Evolutionary conservation across 2,113 vertebrate species (phyloP).

Genomic region (Hippocampus zosterae): DNA sequence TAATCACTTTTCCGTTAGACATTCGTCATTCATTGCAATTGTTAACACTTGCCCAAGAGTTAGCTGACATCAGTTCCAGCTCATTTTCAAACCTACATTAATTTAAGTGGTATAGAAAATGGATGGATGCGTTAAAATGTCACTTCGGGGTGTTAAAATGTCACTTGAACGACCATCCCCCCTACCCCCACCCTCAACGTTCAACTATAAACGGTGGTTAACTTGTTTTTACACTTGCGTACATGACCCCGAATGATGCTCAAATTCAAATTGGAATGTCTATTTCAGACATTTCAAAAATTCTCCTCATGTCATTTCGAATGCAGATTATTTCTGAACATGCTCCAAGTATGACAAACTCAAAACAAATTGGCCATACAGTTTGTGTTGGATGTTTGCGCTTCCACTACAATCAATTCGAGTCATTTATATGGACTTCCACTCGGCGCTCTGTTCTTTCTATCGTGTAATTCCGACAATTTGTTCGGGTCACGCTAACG

Average conservation of each 20-base stretch:
- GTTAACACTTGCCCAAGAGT: not conserved
- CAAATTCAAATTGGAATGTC: no score
- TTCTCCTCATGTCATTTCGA: no score
- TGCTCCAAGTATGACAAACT: not conserved
- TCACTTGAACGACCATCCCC: no score
- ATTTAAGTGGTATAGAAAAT: not conserved
- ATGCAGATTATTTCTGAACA: not conserved
- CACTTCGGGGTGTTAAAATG: not conserved
- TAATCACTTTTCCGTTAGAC: no score
- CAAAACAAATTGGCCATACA: not conserved
- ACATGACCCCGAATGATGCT: no score
- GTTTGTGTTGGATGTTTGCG: not conserved
- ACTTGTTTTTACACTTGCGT: no score
- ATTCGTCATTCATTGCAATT: no score
- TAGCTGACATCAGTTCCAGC: not conserved
- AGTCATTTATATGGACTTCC: constrained; percentile 21
- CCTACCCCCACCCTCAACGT: no score
- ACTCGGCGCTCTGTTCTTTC: constrained; percentile 9
- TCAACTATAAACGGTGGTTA: no score
- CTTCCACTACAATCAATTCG: constrained; percentile 18
- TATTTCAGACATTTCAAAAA: no score
- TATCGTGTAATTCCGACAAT: constrained; percentile 26
- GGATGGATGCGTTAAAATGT: not conserved
- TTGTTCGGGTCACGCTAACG: constrained; percentile 50
- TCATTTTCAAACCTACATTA: not conserved